Evolutionary conservation across 2,797 vertebrate species (phyloP).

Genomic region (Amniataba percoides): DNA sequence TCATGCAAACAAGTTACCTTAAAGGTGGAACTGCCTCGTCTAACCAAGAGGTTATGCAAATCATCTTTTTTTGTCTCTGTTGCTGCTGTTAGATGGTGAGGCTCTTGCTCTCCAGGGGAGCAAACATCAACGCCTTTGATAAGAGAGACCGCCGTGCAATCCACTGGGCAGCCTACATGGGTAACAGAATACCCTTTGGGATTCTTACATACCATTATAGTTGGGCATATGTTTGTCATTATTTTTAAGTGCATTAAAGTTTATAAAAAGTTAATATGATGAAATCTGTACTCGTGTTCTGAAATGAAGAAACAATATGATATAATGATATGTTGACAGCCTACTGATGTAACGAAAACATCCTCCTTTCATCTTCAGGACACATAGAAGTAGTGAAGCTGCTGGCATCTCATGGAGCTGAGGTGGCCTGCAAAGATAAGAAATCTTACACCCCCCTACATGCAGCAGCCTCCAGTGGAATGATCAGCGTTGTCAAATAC

Average conservation of each 20-base stretch:
- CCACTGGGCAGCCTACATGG: slow-evolving; percentile 99
- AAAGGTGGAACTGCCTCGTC: neutral
- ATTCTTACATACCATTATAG: neutral
- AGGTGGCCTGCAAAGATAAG: slow-evolving; percentile 98
- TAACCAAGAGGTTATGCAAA: slow-evolving; percentile 22
- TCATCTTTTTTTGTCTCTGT: neutral
- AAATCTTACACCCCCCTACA: slow-evolving; percentile 97
- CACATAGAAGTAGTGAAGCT: slow-evolving; percentile 98
- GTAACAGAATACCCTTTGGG: slow-evolving; percentile 78
- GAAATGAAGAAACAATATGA: neutral
- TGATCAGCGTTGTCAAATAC: slow-evolving; percentile 97
- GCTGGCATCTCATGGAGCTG: slow-evolving; percentile 94
- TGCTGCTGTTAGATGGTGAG: slow-evolving; percentile 92
- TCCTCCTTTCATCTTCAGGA: slow-evolving; percentile 79
- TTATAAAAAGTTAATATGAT: neutral
- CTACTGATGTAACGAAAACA: slow-evolving; percentile 8
- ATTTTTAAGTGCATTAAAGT: neutral
- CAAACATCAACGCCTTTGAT: slow-evolving; percentile 99
- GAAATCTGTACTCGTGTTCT: neutral
- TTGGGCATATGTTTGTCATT: too few species aligned
- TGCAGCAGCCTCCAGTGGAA: slow-evolving; percentile 96
- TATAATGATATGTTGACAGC: neutral
- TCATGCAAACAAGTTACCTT: slow-evolving; percentile 9
- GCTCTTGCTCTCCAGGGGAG: slow-evolving; percentile 95
- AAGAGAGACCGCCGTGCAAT: slow-evolving; percentile 99